Conservation (phyloP, 2,113 vertebrate species). For the Bucco capensis region DNA sequence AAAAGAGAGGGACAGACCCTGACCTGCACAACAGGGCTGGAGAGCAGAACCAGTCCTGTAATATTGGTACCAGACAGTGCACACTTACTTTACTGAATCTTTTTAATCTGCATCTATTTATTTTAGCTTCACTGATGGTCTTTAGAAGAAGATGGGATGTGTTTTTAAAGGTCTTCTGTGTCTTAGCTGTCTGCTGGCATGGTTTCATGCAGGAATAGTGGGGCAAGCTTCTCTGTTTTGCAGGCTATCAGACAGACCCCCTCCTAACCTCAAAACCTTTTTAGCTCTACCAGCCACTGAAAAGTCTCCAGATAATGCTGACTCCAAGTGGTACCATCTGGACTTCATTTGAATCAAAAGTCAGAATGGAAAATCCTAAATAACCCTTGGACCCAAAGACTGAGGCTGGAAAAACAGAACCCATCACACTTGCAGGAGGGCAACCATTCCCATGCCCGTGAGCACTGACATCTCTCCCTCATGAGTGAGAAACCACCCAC, state of each 20-base stretch:
- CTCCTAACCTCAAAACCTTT: not conserved
- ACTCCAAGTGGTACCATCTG: not conserved
- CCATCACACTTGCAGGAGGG: not conserved
- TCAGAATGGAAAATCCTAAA: not conserved
- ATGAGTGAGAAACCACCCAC: conserved; percentile 27
- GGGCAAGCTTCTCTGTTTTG: not conserved
- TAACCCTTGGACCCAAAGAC: not conserved
- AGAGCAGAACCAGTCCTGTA: not conserved
- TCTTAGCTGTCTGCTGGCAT: not conserved
- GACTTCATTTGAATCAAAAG: conserved; percentile 14
- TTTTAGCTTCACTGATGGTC: not conserved
- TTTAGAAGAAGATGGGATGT: not conserved
- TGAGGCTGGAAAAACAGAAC: not conserved
- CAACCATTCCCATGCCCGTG: not conserved
- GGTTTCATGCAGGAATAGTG: not conserved
- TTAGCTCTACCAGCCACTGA: not conserved
- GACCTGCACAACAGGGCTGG: not conserved
- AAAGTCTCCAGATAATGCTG: not conserved
- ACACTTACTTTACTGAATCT: not conserved
- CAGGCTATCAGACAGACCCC: not conserved
- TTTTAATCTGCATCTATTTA: not conserved
- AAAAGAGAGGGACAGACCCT: not conserved
- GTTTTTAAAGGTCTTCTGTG: not conserved
- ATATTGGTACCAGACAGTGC: not conserved
- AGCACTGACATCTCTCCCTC: not conserved